phyloP scores from a whole-genome alignment of 2,113 vertebrate species.

The Panthera tigris region DNA sequence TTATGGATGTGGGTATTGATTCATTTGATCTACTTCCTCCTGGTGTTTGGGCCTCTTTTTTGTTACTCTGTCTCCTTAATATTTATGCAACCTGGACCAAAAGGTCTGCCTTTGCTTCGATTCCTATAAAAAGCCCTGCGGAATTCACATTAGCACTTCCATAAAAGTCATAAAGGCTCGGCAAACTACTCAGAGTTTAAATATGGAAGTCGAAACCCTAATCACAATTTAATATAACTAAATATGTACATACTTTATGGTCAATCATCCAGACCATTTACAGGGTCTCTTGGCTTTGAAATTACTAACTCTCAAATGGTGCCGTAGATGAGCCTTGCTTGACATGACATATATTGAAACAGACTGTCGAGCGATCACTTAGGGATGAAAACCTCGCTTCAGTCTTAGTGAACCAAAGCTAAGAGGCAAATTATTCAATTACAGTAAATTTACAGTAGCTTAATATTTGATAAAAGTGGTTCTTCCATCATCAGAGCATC shows the following conservation, averaged over 20 bases:
- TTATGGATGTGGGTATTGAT: constrained; percentile 24
- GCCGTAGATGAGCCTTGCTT: constrained; percentile 83
- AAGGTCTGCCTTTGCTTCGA: constrained; percentile 46
- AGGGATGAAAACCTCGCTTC: constrained; percentile 85
- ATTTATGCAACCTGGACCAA: constrained; percentile 52
- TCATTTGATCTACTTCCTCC: neutral
- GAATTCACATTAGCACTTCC: constrained; percentile 74
- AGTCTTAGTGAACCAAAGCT: constrained; percentile 88
- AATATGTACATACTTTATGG: constrained; percentile 87
- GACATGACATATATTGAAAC: constrained; percentile 87
- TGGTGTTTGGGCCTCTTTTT: neutral
- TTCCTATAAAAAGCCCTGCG: constrained; percentile 49
- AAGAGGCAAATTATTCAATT: constrained; percentile 91
- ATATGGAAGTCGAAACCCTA: constrained; percentile 80
- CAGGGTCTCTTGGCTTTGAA: constrained; percentile 85
- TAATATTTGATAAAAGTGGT: constrained; percentile 90
- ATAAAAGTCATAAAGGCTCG: constrained; percentile 80
- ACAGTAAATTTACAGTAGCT: constrained; percentile 90
- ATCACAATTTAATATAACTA: constrained; percentile 87
- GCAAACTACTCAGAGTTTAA: constrained; percentile 83
- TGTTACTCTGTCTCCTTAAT: constrained; percentile 23
- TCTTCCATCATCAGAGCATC: constrained; percentile 86
- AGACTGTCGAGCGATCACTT: constrained; percentile 83
- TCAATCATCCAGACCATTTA: constrained; percentile 86
- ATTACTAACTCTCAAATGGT: constrained; percentile 82